These are phyloP conservation scores for Steinernema carpocapsae DNA, from an alignment of 2,888 invertebrate genomes.

Conservation along the genomic window DNA sequence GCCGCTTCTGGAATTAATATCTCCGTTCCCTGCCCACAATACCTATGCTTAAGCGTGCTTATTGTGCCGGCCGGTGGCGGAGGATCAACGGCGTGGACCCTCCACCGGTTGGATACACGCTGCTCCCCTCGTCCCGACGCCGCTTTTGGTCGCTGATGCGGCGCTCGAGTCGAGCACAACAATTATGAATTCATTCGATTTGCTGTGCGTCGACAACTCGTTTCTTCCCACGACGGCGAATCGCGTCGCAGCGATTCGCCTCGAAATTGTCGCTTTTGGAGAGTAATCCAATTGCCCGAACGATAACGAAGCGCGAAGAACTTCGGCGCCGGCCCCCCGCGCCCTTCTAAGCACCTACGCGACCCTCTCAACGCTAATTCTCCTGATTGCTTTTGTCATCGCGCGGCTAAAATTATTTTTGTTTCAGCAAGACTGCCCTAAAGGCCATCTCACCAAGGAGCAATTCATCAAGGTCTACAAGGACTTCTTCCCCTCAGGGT, in stretches of 20 bases:
- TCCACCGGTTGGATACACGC: not conserved
- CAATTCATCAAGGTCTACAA: slow-evolving; percentile 70
- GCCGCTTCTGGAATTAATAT: slow-evolving; percentile 5
- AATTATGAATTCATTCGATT: slow-evolving; percentile 35
- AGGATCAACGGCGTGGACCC: slow-evolving; percentile 3
- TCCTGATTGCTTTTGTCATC: slow-evolving; percentile 29
- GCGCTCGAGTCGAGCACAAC: slow-evolving; percentile 9
- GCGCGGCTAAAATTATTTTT: slow-evolving; percentile 13
- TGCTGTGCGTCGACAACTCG: slow-evolving; percentile 31
- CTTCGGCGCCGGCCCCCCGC: not conserved
- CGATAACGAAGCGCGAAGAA: slow-evolving; percentile 15
- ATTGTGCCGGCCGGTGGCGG: not conserved
- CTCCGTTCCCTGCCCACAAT: not conserved
- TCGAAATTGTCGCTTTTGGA: slow-evolving; percentile 28
- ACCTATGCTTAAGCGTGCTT: not conserved
- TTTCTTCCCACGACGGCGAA: slow-evolving; percentile 20
- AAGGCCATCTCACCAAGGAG: slow-evolving; percentile 69
- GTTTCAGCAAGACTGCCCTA: slow-evolving; percentile 70
- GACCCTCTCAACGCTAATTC: slow-evolving; percentile 6
- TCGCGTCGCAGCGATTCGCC: slow-evolving; percentile 26
- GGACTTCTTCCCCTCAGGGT: slow-evolving; percentile 69
- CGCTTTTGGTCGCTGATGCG: slow-evolving; percentile 5
- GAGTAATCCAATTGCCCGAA: slow-evolving; percentile 25
- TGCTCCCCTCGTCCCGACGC: not conserved
- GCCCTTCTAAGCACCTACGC: slow-evolving; percentile 12